Percentiles rank a stretch among this genome's conserved stretches.
Conservation (phyloP, 2,797 vertebrate species). For the Cyprinella venusta region DNA sequence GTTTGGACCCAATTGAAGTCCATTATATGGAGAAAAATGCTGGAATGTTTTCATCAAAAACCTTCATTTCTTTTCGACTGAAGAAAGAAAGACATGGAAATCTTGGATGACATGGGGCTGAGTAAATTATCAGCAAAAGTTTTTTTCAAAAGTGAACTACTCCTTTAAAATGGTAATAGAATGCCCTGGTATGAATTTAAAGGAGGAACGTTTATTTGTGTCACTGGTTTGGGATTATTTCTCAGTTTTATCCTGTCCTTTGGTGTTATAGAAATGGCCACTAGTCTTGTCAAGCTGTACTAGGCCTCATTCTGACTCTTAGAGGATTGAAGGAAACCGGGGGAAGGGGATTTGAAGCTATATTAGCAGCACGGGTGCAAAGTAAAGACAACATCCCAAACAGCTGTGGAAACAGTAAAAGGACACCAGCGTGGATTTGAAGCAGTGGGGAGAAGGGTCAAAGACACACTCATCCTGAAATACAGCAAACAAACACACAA, state of each 20-base stretch:
- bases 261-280: not conserved
- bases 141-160: too few relatives aligned
- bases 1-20: too few relatives aligned
- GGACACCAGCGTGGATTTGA: conserved; percentile 64
- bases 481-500: conserved; percentile 40
- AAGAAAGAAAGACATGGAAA: too few relatives aligned
- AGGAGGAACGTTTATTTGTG: not conserved
- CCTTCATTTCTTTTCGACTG: too few relatives aligned
- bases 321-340: not conserved
- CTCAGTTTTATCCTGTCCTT: not conserved
- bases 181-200: not conserved
- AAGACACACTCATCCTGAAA: conserved; percentile 34
- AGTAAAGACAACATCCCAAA: conserved; percentile 75
- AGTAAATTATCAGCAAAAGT: too few relatives aligned
- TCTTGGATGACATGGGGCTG: too few relatives aligned
- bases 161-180: too few relatives aligned
- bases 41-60: too few relatives aligned
- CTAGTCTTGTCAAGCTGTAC: not conserved
- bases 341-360: conserved; percentile 28
- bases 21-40: too few relatives aligned
- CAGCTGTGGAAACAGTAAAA: conserved; percentile 83
- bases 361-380: conserved; percentile 39
- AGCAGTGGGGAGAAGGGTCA: conserved; percentile 10
- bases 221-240: not conserved
- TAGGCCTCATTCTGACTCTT: not conserved